A percentile compares a stretch with the other conserved stretches of the same genome.
Conservation (phyloP, 2,888 invertebrate genomes). For the Dyspetes luteomarginatus region DNA sequence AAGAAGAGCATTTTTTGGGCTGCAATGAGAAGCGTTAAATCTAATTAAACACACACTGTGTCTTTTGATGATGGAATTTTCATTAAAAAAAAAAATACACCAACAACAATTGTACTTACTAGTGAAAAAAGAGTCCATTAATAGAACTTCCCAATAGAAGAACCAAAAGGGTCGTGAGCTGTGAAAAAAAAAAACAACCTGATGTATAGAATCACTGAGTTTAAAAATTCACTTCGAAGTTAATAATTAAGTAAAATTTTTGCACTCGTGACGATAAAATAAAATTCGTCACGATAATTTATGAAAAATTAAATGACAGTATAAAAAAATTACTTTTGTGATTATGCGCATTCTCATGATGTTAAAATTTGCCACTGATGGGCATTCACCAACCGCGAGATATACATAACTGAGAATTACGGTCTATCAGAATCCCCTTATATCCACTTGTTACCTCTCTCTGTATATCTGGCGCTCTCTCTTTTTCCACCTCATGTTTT, state of each 20-base stretch:
- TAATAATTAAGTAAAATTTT: not conserved
- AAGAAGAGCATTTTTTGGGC: conserved; percentile 70
- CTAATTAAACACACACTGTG: too few relatives aligned
- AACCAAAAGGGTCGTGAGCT: conserved; percentile 64
- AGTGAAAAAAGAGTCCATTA: conserved; percentile 73
- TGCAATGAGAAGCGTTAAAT: conserved; percentile 68
- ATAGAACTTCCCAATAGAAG: conserved; percentile 66
- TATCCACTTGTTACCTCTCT: conserved; percentile 69
- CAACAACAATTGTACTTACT: conserved; percentile 68
- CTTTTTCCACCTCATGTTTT: conserved; percentile 54
- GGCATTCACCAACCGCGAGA: conserved; percentile 70
- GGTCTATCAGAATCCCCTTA: conserved; percentile 74
- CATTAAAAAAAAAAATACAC: too few relatives aligned
- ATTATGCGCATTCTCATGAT: conserved; percentile 69
- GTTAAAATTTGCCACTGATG: conserved; percentile 60
- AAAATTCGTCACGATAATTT: too few relatives aligned
- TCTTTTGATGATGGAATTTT: too few relatives aligned
- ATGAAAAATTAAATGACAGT: not conserved
- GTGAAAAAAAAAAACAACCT: conserved; percentile 7
- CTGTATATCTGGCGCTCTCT: conserved; percentile 40
- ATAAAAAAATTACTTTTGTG: conserved; percentile 70
- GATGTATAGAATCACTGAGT: conserved; percentile 9
- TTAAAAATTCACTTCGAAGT: too few relatives aligned
- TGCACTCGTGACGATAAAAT: not conserved
- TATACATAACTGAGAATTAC: conserved; percentile 77